Evolutionary conservation across 2,888 invertebrate genomes (phyloP).

Genomic region (Acanthoscelides obtectus): DNA sequence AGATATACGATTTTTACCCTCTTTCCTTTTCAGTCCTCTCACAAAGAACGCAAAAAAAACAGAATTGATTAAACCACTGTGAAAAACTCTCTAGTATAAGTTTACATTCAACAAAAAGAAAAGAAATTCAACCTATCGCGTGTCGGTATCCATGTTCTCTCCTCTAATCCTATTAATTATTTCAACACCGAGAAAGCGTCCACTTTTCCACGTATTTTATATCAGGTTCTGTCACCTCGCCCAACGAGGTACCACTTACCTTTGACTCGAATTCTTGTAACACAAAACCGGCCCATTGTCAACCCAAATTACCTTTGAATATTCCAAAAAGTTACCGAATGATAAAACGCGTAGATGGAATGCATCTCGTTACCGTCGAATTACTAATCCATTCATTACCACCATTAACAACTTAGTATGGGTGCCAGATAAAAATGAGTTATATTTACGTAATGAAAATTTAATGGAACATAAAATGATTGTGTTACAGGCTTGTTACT

Average conservation of each 20-base stretch:
- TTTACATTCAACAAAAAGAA: neutral
- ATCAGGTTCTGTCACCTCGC: neutral
- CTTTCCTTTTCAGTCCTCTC: too few species aligned
- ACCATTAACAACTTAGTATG: constrained; percentile 4
- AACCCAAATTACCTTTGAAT: neutral
- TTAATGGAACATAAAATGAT: constrained; percentile 3
- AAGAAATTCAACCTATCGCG: neutral
- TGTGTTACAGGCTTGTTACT: too few species aligned
- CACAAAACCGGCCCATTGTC: neutral
- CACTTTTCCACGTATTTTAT: neutral
- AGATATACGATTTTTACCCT: too few species aligned
- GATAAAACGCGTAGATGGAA: neutral
- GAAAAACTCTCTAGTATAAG: neutral
- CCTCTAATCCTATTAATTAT: neutral
- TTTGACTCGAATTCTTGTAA: neutral
- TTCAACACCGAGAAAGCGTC: neutral
- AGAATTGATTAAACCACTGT: too few species aligned
- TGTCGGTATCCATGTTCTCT: neutral
- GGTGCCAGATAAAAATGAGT: neutral
- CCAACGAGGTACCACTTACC: neutral
- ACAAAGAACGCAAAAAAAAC: too few species aligned
- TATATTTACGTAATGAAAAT: neutral
- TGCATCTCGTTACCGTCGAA: neutral
- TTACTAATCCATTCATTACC: neutral
- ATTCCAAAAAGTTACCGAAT: neutral